Conservation (phyloP, 2,797 vertebrate genomes). For the Phoebastria nigripes region DNA sequence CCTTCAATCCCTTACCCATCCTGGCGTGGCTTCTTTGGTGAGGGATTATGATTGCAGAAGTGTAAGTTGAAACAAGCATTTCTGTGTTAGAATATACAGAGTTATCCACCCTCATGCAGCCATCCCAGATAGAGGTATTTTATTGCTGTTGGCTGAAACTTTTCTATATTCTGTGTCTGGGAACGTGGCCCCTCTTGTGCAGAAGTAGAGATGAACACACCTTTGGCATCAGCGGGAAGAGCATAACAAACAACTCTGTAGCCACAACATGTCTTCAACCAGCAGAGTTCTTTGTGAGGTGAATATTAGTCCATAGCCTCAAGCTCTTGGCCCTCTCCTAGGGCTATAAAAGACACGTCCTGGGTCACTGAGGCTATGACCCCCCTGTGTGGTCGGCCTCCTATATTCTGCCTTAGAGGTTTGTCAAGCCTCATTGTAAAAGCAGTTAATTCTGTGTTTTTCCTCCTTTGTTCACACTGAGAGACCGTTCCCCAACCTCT, state of each 20-base stretch:
- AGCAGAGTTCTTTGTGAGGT: not conserved
- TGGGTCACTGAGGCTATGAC: not conserved
- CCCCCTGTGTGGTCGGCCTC: fast-evolving
- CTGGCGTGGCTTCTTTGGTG: not conserved
- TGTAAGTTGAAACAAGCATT: not conserved
- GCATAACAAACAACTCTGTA: not conserved
- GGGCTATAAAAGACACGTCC: not conserved
- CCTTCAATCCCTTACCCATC: not conserved
- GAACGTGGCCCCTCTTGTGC: not conserved
- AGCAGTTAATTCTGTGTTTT: not conserved
- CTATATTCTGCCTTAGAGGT: not conserved
- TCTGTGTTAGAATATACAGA: not conserved
- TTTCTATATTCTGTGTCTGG: not conserved
- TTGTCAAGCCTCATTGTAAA: not conserved
- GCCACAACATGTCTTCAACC: not conserved
- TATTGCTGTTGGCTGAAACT: not conserved
- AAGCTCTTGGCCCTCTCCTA: not conserved
- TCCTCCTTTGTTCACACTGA: not conserved
- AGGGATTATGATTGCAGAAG: not conserved
- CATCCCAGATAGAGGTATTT: not conserved
- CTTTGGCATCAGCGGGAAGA: not conserved
- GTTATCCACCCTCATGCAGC: not conserved
- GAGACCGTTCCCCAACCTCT: not conserved
- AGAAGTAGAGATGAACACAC: not conserved
- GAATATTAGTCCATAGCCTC: not conserved